Percentiles rank a stretch among this genome's conserved stretches.
Conservation (phyloP, 2,888 invertebrate species). For the Andrena praecox region DNA sequence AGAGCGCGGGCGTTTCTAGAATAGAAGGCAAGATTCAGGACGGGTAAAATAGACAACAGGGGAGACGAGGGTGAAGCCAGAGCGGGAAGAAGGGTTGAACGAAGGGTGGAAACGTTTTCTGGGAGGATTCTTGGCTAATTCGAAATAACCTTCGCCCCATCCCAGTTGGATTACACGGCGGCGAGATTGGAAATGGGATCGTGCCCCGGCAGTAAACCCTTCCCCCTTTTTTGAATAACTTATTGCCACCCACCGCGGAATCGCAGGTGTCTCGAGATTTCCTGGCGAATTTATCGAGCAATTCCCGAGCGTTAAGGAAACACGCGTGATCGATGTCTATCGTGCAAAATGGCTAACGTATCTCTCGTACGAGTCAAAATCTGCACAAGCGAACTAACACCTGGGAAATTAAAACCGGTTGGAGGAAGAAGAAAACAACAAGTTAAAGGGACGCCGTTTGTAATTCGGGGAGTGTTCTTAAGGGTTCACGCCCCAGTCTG, state of each 20-base stretch:
- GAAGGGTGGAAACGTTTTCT: constrained; percentile 61
- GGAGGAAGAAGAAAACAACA: background rate
- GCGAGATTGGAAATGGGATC: constrained; percentile 63
- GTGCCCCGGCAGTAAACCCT: constrained; percentile 40
- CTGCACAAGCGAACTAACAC: background rate
- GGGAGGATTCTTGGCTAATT: constrained; percentile 70
- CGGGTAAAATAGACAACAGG: constrained; percentile 6
- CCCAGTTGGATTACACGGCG: constrained; percentile 47
- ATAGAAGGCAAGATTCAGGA: background rate
- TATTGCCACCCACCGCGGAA: constrained; percentile 29
- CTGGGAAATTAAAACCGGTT: background rate
- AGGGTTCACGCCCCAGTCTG: background rate
- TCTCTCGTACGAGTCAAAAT: background rate
- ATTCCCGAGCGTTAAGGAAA: constrained; percentile 39
- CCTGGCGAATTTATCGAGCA: constrained; percentile 46
- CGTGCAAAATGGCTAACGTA: constrained; percentile 1
- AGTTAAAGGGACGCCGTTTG: background rate
- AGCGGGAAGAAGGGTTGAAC: constrained; percentile 18
- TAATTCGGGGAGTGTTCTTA: background rate
- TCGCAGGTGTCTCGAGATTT: constrained; percentile 53
- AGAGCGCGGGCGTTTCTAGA: background rate
- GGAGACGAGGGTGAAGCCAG: background rate
- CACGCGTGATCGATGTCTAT: constrained; percentile 28
- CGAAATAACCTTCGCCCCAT: constrained; percentile 55
- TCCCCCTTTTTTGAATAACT: constrained; percentile 62